Evolutionary conservation across 1,140 invertebrate species (phyloP), one percentile per base, ranked within the genome.

Genomic region (Philopotamus ludificatus): DNA sequence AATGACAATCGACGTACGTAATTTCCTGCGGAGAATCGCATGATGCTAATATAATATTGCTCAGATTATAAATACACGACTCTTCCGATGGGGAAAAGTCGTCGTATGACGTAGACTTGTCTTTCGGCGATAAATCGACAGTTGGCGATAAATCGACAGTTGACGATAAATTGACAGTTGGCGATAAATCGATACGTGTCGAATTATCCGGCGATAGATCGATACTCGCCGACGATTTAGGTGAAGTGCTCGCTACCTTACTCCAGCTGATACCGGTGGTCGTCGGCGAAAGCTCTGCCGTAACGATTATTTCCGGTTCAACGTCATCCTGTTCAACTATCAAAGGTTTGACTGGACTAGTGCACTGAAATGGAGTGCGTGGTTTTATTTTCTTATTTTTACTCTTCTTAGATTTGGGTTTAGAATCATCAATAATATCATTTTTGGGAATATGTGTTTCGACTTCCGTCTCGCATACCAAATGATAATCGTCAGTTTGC

Each of bases 1-100:
- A 77, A 69, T 79, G 78, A 73, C 80, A 77, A 50, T 80, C 79
- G 1, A 79, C 74, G 53, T 80, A 80, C 77, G 76, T 3, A 80
- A 68, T 62, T 78, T 76, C 71, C 20, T 77, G 75, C 9, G 68
- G 70, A 1, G 74, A 71, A 63, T 80, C 79, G 44, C 79, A 81
- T 53, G 78, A 72, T 0, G 78, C 79, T 3, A 81, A 75, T 70
- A 80, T 75, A 10, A 81, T 77, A 68, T 81, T 78, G 10, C 73
- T 79, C 66, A 75, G 72, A 60, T 81, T 80, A 53, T 78, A 80
- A 18, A 79, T 66, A 47, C 12, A 26, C 16, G 75, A 73, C 9
- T 79, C 64, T 70, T 80, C 79, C 8, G 77, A 45, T 9, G 49
- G 9, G 18, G 60, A 22, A 25, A 53, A 53, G 12, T 26, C 16